Evolutionary conservation across 2,113 vertebrate genomes (phyloP), one percentile per base, ranked within the genome.

Genomic region (Melanotaenia duboulayi): DNA sequence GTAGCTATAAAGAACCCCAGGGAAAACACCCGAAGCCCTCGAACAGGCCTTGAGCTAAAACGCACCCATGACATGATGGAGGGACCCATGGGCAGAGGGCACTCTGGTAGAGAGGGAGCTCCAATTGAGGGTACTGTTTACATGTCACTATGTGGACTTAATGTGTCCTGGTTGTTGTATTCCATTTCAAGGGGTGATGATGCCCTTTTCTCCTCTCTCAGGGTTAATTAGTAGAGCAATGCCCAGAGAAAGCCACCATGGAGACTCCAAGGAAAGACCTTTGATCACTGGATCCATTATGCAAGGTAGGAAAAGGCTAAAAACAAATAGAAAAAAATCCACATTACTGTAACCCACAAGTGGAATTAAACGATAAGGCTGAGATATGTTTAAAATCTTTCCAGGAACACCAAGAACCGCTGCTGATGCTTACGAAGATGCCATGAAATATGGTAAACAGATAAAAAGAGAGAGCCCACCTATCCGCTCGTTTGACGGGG

Each of bases 381-480:
- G 1, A 75, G 58, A 54, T 56, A 14, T 11, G 71, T 39, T 71
- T 69, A 7, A 28, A 65, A 23, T 22, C 2, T 79, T 84, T 83
- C 39, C 89, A 99, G 98, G 98, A 69, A 99, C 98, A 37, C 98
- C 97, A 28, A 94, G 98, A 91, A 91, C 97, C 4, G 92, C 97
- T 35, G 73, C 94, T 46, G 97, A 99, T 76, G 93, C 87, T 52
- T 99, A 96, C 64, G 98, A 99, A 62, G 97, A 98, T n/a, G 92
- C 95, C 57, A 91, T 96, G 71, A 99, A 97, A 65, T 99, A 99
- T 55, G 94, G 95, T 50, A 99, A 99, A 71, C 97, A 97, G 87
- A 97, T 99, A 68, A 99, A 99, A 87, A 93, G 94, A 51, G 97
- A 99, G 88, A 99, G 97, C 57, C 96, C 97, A 51, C 97, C 97